Percentiles rank a stretch among this genome's conserved stretches.
Evolutionary conservation across 2,888 invertebrate genomes (phyloP).

Genomic region (Parasteatoda lunata): DNA sequence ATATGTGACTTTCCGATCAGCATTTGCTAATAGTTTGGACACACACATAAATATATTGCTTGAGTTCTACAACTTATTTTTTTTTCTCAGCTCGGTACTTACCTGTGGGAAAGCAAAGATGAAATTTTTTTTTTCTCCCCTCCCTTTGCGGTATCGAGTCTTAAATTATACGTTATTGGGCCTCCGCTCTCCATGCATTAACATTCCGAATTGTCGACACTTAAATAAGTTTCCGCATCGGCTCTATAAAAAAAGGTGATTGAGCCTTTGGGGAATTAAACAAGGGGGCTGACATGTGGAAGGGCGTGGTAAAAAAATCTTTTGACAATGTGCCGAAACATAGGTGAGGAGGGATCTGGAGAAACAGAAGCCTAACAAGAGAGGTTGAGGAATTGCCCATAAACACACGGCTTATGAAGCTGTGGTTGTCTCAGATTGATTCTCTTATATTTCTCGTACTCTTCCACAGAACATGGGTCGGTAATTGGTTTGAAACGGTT

Average conservation of each 20-base stretch:
- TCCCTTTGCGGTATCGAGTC: conserved; percentile 58
- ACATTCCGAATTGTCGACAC: conserved; percentile 67
- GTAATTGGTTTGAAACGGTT: conserved; percentile 9
- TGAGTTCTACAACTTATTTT: conserved; percentile 23
- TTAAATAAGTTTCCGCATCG: conserved; percentile 66
- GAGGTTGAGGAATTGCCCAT: conserved; percentile 32
- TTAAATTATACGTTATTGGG: conserved; percentile 66
- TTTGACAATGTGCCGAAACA: conserved; percentile 56
- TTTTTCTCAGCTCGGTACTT: conserved; percentile 4
- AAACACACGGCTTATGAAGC: conserved; percentile 34
- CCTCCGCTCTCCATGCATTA: conserved; percentile 64
- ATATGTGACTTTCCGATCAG: too few species aligned
- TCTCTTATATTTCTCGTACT: neutral
- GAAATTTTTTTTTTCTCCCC: neutral
- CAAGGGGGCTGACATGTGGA: conserved; percentile 15
- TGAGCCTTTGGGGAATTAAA: conserved; percentile 23
- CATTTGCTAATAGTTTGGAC: neutral
- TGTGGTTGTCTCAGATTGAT: conserved; percentile 11
- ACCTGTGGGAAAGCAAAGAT: conserved; percentile 34
- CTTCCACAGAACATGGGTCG: neutral
- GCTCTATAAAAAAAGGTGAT: conserved; percentile 29
- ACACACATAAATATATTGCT: conserved; percentile 12
- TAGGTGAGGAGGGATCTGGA: neutral
- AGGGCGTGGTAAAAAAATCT: conserved; percentile 32
- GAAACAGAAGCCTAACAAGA: conserved; percentile 48